A percentile compares a stretch with the other conserved stretches of the same genome.
Evolutionary conservation across 2,888 invertebrate genomes (phyloP).

Genomic region (Drosophila birchii): DNA sequence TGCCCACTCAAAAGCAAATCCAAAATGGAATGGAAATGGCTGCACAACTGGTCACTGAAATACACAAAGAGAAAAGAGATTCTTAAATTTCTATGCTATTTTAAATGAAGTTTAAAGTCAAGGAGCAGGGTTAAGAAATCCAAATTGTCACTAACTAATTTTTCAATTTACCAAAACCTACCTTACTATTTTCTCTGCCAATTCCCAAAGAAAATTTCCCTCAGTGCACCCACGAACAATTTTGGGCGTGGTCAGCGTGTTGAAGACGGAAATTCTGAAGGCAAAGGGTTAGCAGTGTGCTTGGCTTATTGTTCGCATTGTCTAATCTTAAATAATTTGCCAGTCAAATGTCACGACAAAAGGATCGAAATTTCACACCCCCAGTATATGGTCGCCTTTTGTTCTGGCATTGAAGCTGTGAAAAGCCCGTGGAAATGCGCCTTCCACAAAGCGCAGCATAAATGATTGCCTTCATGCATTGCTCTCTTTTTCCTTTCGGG

Average conservation of each 20-base stretch:
- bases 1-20: constrained; percentile 23
- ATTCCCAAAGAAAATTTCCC: not conserved
- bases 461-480: constrained; percentile 55
- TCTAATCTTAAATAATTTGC: constrained; percentile 50
- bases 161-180: not conserved
- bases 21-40: constrained; percentile 23
- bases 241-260: constrained; percentile 35
- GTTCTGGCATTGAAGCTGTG: constrained; percentile 12
- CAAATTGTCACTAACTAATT: not conserved
- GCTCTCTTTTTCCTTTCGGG: constrained; percentile 15
- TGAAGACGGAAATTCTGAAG: constrained; percentile 10
- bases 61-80: not conserved
- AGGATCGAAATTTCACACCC: constrained; percentile 25
- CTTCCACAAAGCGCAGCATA: constrained; percentile 42
- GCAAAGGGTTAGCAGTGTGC: constrained; percentile 5
- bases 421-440: constrained; percentile 36
- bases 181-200: not conserved
- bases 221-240: constrained; percentile 3
- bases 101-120: not conserved
- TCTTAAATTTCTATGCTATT: accelerated
- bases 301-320: constrained; percentile 48
- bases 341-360: constrained; percentile 63
- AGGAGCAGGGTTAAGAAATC: not conserved
- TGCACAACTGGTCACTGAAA: constrained; percentile 15
- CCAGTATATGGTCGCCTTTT: constrained; percentile 9